Percentiles rank a stretch among this genome's conserved stretches.
Conservation (phyloP, 2,113 vertebrate genomes). For the Cochlearius cochlearius region DNA sequence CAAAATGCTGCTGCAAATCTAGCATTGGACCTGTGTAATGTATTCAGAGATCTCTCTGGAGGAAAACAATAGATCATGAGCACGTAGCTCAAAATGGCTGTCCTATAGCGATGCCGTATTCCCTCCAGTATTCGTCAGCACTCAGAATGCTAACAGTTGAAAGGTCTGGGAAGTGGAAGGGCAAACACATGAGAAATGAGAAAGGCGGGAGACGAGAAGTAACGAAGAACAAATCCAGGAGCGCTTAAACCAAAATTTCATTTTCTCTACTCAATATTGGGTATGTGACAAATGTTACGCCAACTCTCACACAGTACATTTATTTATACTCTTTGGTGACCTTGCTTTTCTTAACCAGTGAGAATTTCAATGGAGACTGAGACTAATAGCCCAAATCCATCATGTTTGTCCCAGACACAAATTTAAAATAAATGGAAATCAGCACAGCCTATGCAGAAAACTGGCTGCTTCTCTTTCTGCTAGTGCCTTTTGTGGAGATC, state of each 20-base stretch:
- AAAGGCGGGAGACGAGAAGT: neutral
- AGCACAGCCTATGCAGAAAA: neutral
- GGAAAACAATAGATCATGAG: neutral
- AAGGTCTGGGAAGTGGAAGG: neutral
- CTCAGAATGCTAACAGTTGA: neutral
- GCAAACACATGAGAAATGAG: neutral
- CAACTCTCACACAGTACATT: neutral
- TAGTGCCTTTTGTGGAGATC: neutral
- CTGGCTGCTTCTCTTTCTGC: neutral
- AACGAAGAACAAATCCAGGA: neutral
- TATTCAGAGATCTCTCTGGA: neutral
- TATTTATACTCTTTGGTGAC: neutral
- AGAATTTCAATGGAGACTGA: neutral
- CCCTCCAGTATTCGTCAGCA: neutral
- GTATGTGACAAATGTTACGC: neutral
- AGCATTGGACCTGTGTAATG: neutral
- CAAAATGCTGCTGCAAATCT: neutral
- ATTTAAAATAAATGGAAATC: neutral
- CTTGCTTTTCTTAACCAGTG: neutral
- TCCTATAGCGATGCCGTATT: neutral
- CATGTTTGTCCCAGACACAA: neutral
- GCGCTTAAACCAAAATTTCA: neutral
- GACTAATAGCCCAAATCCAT: neutral
- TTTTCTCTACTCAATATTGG: neutral
- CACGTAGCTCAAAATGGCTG: constrained; percentile 42